phyloP scores from a whole-genome alignment of 2,797 vertebrate species.

The Rhabdophis nuchalis region DNA sequence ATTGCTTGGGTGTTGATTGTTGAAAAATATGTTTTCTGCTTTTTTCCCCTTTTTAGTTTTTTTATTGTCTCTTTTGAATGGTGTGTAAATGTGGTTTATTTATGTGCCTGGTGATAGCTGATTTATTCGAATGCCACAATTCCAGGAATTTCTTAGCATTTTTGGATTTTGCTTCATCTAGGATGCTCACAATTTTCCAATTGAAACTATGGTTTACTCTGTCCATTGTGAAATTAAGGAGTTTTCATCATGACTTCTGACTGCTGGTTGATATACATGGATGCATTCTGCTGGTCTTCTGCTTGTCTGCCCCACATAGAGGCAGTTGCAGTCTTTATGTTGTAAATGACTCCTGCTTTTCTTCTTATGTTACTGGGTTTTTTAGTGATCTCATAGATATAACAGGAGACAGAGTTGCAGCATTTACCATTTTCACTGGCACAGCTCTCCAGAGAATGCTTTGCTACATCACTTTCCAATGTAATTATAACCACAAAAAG shows the following conservation, averaged over 20 bases:
- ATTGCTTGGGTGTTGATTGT: neutral
- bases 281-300: neutral
- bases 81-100: neutral
- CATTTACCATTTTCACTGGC: slow-evolving; percentile 37
- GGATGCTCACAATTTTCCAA: neutral
- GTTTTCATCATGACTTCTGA: neutral
- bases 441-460: slow-evolving; percentile 34
- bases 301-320: neutral
- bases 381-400: neutral
- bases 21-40: neutral
- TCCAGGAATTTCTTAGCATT: neutral
- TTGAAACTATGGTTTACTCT: neutral
- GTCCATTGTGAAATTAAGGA: neutral
- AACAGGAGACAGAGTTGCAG: slow-evolving; percentile 24
- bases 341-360: neutral
- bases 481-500: slow-evolving; percentile 34
- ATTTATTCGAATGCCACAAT: neutral
- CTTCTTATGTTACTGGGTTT: neutral
- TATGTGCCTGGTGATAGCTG: neutral
- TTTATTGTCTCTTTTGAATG: neutral
- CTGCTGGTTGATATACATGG: neutral
- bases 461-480: slow-evolving; percentile 40
- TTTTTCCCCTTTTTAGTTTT: neutral
- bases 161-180: neutral
- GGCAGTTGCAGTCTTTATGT: neutral